phyloP scores from a whole-genome alignment of 2,113 vertebrate genomes.

The Todiramphus saurophagus region DNA sequence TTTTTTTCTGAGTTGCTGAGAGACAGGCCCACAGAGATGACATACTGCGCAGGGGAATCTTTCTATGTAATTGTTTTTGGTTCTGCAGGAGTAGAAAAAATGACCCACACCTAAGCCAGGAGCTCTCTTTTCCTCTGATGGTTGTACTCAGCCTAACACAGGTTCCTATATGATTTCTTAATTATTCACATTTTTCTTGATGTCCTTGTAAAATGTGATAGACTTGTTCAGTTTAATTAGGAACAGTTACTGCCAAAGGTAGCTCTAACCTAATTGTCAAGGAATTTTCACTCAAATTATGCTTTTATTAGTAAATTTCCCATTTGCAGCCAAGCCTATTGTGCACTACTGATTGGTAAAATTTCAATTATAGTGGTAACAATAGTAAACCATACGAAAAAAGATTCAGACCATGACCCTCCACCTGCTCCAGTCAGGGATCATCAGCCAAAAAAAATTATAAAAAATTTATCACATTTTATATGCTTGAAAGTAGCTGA shows the following conservation, averaged over 20 bases:
- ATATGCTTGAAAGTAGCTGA: not conserved
- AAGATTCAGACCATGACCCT: not conserved
- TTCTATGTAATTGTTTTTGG: not conserved
- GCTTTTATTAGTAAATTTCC: not conserved
- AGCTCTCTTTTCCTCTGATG: not conserved
- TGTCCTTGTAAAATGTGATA: not conserved
- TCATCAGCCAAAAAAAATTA: not conserved
- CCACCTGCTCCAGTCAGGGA: not conserved
- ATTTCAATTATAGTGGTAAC: not conserved
- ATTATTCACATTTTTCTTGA: not conserved
- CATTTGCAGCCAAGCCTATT: not conserved
- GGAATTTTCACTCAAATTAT: slow-evolving; percentile 12
- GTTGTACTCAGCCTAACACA: not conserved
- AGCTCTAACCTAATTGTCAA: not conserved
- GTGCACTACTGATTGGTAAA: not conserved
- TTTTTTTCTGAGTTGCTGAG: not conserved
- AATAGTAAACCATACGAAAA: not conserved
- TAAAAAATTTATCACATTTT: not conserved
- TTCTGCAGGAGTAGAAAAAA: not conserved
- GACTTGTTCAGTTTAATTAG: not conserved
- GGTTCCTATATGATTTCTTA: not conserved
- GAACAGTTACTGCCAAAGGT: not conserved
- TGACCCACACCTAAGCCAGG: not conserved
- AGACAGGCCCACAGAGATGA: not conserved
- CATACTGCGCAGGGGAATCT: not conserved